Evolutionary conservation across 1,140 invertebrate genomes (phyloP), one percentile per base, ranked within the genome.

Genomic region (Listronotus oregonensis): DNA sequence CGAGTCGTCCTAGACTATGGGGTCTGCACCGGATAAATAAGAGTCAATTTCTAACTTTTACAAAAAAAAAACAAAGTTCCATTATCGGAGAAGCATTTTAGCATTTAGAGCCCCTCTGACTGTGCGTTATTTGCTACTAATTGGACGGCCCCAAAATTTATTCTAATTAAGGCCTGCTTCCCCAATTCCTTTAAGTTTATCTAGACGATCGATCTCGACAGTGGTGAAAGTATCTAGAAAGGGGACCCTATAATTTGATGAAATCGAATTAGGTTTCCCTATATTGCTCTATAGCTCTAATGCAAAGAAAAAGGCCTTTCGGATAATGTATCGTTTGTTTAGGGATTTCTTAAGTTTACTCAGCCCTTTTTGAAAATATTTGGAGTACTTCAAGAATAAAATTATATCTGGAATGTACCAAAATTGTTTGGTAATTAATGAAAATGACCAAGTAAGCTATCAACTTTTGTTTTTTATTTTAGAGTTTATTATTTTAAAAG

Each of bases 81-180:
- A 59, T 59, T 59, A 59, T 59, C 57, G 18, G 9, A 21, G 57
- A 34, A 17, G 32, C 59, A 37, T 47, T 52, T 18, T 14, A 12
- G 49, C 49, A 32, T 62, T 62, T 32, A 54, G 49, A 42, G 49
- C 52, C 34, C 49, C 59, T 32, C 59, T 43, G 9, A 27, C 47
- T 62, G 50, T 62, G 49, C 40, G 50, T 52, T 62, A 62, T 62
- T 65, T 69, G 60, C 65, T 64, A 71, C 71, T 73, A 73, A 73
- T 73, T 73, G 69, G 71, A 73, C 64, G 61, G 61, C 56, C 71
- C 47, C 60, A 71, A 70, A 73, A 73, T 73, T 73, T 68, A 73
- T 73, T 73, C 71, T 72, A 72, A 72, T 72, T 72, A 59, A 59
- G 57, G 46, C 51, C 62, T 66, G 58, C 60, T 61, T 67, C 58